phyloP scores from a whole-genome alignment of 2,113 vertebrate genomes.

The Gambusia holbrooki region DNA sequence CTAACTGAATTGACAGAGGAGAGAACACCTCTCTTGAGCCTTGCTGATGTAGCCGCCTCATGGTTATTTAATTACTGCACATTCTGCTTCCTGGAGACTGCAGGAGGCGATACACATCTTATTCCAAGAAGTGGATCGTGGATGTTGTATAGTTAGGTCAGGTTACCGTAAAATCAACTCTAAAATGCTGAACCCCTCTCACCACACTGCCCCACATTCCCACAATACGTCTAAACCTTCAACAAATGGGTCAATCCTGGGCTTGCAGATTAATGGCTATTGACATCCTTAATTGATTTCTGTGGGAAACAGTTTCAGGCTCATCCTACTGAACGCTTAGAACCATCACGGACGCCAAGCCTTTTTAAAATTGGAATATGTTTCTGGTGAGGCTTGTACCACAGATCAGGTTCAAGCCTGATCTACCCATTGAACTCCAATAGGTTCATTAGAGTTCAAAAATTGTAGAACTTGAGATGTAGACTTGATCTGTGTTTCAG shows the following conservation, averaged over 20 bases:
- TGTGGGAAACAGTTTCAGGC: conserved; percentile 70
- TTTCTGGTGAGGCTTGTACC: neutral
- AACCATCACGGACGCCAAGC: conserved; percentile 9
- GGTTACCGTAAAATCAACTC: conserved; percentile 46
- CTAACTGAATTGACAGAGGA: conserved; percentile 61
- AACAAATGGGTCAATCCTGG: conserved; percentile 50
- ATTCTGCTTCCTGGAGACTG: conserved; percentile 59
- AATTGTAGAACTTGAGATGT: neutral
- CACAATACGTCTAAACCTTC: conserved; percentile 61
- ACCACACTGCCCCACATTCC: neutral
- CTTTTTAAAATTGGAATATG: conserved; percentile 3
- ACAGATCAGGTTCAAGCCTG: conserved; percentile 10
- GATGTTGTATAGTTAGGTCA: conserved; percentile 55
- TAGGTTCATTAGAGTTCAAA: neutral
- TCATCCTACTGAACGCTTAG: conserved; percentile 60
- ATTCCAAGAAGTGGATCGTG: conserved; percentile 44
- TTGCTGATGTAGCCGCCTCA: conserved; percentile 51
- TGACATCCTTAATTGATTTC: conserved; percentile 79
- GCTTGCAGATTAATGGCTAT: conserved; percentile 70
- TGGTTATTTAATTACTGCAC: conserved; percentile 65
- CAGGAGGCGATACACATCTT: conserved; percentile 42
- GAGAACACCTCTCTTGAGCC: conserved; percentile 51
- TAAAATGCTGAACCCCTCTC: conserved; percentile 31
- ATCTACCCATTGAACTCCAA: too few species aligned
- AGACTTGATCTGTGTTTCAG: too few species aligned